Conservation (phyloP, 1,140 invertebrate species). For the Leptestheria dahalacensis region DNA sequence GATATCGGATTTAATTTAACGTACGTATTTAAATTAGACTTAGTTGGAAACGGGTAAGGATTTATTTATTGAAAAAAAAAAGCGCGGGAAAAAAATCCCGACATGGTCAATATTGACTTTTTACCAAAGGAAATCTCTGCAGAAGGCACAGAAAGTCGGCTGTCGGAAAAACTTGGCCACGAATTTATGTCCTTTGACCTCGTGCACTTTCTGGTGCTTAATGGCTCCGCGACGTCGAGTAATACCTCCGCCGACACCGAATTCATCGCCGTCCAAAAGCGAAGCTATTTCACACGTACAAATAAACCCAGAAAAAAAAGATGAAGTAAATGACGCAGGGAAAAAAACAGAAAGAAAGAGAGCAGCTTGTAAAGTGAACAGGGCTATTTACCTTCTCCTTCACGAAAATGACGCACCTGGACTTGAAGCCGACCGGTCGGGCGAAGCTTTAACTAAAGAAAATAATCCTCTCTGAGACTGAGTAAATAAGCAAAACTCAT, state of each 20-base stretch:
- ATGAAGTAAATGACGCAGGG: not conserved
- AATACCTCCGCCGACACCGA: slow-evolving; percentile 33
- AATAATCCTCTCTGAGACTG: not conserved
- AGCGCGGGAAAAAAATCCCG: too few relatives aligned
- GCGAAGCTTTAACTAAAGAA: slow-evolving; percentile 27
- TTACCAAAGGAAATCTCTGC: slow-evolving; percentile 92
- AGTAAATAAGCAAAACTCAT: slow-evolving; percentile 3
- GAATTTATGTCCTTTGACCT: slow-evolving; percentile 92
- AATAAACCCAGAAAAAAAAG: slow-evolving; percentile 16
- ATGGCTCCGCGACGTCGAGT: slow-evolving; percentile 78
- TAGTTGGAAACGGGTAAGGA: too few relatives aligned
- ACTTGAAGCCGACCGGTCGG: slow-evolving; percentile 28
- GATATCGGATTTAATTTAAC: too few relatives aligned
- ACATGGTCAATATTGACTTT: slow-evolving; percentile 2
- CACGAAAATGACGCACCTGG: slow-evolving; percentile 28
- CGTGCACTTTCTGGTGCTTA: slow-evolving; percentile 87
- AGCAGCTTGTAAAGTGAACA: not conserved
- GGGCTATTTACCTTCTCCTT: slow-evolving; percentile 21
- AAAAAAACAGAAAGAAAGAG: not conserved
- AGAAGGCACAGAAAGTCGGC: slow-evolving; percentile 98
- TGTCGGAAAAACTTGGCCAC: slow-evolving; percentile 97
- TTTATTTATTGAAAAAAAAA: too few relatives aligned
- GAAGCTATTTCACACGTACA: slow-evolving; percentile 6
- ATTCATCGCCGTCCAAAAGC: slow-evolving; percentile 19
- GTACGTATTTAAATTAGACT: too few relatives aligned